Evolutionary conservation across 2,888 invertebrate species (phyloP), one percentile per base, ranked within the genome.

Genomic region (Limnephilus rhombicus): DNA sequence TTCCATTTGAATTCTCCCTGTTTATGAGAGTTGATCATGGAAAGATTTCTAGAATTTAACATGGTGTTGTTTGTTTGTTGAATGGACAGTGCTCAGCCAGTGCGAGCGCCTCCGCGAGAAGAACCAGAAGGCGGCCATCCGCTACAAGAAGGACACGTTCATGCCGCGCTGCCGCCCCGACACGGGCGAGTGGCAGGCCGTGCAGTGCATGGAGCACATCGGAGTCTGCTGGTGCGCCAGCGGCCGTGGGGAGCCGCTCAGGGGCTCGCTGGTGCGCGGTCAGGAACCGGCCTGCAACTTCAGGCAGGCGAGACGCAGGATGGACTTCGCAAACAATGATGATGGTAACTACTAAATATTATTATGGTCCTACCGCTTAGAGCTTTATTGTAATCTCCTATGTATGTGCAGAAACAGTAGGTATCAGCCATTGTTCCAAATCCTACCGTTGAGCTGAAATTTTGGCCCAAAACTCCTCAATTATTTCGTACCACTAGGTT

Each of bases 161-260:
- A 96, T 98, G 93, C 98, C 98, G 0, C 96, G 97, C 91, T 98
- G 98, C 94, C 98, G 98, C 94, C 95, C 96, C 1, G 95, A 96
- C 87, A 97, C 96, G 18, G 98, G 98, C 0, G 97, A 97, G 49
- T 98, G 98, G 98, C 97, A 98, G 94, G 96, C 98, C 0, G 97
- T 98, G 24, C 98, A 98, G 95, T 98, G 98, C 94, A 96, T 98
- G 96, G 95, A 96, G 3, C 96, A 96, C 94, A 96, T 96, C 93
- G 96, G 98, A 5, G 98, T 98, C 0, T 98, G 98, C 94, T 98
- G 98, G 98, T 98, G 98, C 95, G 98, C 98, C 2, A 98, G 98
- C 94, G 97, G 97, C 80, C 97, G 97, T 94, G 98, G 98, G 0
- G 98, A 98, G 94, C 98, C 98, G 0, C 95, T 98, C 2, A 98